Percentiles rank a stretch among this genome's conserved stretches.
phyloP scores from a whole-genome alignment of 1,140 invertebrate species.

The Listronotus oregonensis region DNA sequence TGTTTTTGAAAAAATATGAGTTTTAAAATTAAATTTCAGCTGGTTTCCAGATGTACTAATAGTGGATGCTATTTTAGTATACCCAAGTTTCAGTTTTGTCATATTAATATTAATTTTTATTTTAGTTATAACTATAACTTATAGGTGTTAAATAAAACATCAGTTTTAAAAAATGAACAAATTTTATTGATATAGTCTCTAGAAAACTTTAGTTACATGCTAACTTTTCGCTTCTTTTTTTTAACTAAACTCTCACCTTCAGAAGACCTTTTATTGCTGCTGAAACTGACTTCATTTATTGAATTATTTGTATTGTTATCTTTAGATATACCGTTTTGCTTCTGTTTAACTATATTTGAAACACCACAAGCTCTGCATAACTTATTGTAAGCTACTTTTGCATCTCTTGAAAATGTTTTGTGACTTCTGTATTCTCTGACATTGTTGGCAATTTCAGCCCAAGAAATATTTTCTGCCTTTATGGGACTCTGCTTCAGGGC shows the following conservation, averaged over 20 bases:
- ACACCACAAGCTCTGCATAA: conserved; percentile 55
- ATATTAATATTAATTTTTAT: no score
- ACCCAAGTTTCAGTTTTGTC: no score
- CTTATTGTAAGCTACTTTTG: conserved; percentile 59
- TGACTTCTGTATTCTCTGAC: conserved; percentile 53
- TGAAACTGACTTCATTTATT: not conserved
- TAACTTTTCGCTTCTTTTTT: conserved; percentile 7
- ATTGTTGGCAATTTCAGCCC: conserved; percentile 52
- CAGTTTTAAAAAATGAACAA: not conserved
- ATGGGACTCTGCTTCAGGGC: conserved; percentile 53
- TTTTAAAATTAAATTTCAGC: no score
- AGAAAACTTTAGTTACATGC: not conserved
- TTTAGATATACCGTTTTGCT: conserved; percentile 25
- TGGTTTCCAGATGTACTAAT: no score
- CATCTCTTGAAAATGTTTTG: conserved; percentile 54
- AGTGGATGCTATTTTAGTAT: no score
- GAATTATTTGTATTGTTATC: conserved; percentile 18
- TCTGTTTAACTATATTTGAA: conserved; percentile 49
- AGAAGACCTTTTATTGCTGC: conserved; percentile 6
- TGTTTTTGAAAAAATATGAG: not conserved
- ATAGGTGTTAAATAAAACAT: no score
- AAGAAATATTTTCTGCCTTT: conserved; percentile 49
- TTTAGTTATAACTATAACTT: no score
- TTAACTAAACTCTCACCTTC: conserved; percentile 8
- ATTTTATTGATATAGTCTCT: not conserved